These are phyloP conservation scores for Microcebus murinus DNA, from an alignment of 2,113 vertebrate species.

Conservation along the genomic window DNA sequence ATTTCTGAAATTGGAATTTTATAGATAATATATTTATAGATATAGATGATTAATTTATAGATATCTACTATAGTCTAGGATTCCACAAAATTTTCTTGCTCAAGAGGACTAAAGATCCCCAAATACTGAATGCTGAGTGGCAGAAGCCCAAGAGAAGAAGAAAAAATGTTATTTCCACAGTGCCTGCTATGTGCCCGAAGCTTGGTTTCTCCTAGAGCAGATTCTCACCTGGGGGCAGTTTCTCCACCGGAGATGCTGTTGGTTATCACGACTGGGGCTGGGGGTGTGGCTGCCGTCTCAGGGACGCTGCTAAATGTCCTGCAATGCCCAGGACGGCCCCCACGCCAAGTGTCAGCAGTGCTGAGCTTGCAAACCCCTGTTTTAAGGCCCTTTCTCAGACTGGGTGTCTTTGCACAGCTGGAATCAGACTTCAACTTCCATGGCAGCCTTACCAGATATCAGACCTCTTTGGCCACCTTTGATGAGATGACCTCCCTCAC, in stretches of 20 bases:
- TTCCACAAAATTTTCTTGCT: background rate
- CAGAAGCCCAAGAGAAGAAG: background rate
- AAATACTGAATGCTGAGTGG: background rate
- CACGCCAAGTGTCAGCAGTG: too few species aligned
- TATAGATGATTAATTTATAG: background rate
- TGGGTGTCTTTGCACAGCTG: background rate
- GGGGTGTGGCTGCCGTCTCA: background rate
- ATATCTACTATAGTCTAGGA: background rate
- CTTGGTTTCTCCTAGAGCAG: background rate
- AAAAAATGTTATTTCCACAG: background rate
- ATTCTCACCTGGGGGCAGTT: background rate
- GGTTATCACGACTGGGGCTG: fast-evolving
- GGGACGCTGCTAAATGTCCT: background rate
- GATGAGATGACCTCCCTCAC: background rate
- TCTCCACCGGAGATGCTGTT: background rate
- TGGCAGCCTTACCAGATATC: too few species aligned
- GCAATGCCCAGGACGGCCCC: background rate
- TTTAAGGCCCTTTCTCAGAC: background rate
- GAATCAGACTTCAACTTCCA: background rate
- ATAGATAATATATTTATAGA: background rate
- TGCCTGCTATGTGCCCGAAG: background rate
- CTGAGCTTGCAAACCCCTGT: background rate
- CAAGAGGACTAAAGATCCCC: background rate
- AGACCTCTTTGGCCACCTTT: too few species aligned
- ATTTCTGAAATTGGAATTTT: background rate